Base-by-base conservation (phyloP, 2,888 invertebrate species). In the Noctua fimbriata region DNA sequence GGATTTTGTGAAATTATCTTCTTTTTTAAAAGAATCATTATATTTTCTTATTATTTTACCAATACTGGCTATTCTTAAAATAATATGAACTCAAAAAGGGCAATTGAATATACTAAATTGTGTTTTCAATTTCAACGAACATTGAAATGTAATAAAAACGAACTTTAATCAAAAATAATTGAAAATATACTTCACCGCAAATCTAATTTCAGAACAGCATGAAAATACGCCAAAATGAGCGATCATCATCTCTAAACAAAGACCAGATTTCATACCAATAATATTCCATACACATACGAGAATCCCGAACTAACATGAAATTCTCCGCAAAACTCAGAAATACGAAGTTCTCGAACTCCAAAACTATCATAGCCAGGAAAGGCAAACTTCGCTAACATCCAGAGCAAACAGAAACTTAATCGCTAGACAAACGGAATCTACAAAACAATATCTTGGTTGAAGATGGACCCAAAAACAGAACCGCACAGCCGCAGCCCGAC, bases 391-490 rank as follows among this genome's bases (percentile, higher is more conserved):
- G 73, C 63, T 52, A 78, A 80, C 70, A 81, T 70, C 65, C 67
- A 63, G 72, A 55, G 24, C 73, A 81, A 81, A 87, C 79, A 70
- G 52, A 79, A 88, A 89, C 80, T 88, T 75, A 83, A 87, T 79
- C 58, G 72, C 67, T 83, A 90, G 79, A 84, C 73, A 83, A 83
- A 81, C 78, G 78, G 69, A 52, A 67, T 69, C 77, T 58, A 41
- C 78, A 82, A 84, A 88, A 88, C 88, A 88, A 88, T 83, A 82
- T 81, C 79, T 79, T 24, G 73, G 78, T 74, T 66, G 70, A 78
- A 79, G 82, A 80, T 82, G 79, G 76, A 77, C 41, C 87, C 85
- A 88, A 91, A 91, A 90, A 92, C 92, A 92, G 89, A 90, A 74
- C 75, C 89, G 86, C 88, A 87, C 84, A 89, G 82, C 88, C 88